Base-by-base conservation (phyloP, 2,113 vertebrate species). In the Drymodes brunneopygia region DNA sequence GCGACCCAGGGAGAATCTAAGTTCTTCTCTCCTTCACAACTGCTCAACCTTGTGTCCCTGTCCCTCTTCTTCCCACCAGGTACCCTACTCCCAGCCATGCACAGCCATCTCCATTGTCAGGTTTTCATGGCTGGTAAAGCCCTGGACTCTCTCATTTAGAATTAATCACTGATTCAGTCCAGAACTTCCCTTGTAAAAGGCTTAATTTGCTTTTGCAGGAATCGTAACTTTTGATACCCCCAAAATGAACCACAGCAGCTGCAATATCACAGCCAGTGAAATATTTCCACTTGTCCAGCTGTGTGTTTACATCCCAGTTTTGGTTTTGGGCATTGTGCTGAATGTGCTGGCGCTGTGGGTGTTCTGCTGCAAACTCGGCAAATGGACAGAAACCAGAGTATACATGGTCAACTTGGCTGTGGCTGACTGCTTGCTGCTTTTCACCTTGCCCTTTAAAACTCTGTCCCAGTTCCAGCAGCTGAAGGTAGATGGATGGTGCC, bases 311-410 rank as follows among this genome's bases (percentile, higher is more conserved):
- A 38, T 80, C 50, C 91, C 94, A 0, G 72, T 95, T 64, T 88
- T 97, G 19, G 7, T 60, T 57, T 77, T 97, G 35, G 98, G 98
- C 7, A 40, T 97, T 57, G 25, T 97, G 47, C 95, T 98, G 67
- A 98, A 98, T 0, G 7, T 62, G 9, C 35, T 97, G 81, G 97
- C 97, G 0, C 72, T 98, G 62, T 97, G 98, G 94, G 97, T 97
- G 15, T 97, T 98, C 86, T 98, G 95, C 81, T 78, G 71, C 62
- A 97, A 88, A 82, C 86, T 98, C 20, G 12, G 15, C 33, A 94
- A 66, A n/a, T 98, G 98, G 98, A 98, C 97, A 2, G 98, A 98
- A 96, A 97, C 98, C 21, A 96, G 93, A 77, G 40, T 98, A 24
- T 98, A 98, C 86, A 98, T 98, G 97, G 94, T 88, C 81, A 98